A percentile compares a stretch with the other conserved stretches of the same genome.
Conservation (phyloP, 53 echinoderm and acorn worm species). For the Paracentrotus lividus region DNA sequence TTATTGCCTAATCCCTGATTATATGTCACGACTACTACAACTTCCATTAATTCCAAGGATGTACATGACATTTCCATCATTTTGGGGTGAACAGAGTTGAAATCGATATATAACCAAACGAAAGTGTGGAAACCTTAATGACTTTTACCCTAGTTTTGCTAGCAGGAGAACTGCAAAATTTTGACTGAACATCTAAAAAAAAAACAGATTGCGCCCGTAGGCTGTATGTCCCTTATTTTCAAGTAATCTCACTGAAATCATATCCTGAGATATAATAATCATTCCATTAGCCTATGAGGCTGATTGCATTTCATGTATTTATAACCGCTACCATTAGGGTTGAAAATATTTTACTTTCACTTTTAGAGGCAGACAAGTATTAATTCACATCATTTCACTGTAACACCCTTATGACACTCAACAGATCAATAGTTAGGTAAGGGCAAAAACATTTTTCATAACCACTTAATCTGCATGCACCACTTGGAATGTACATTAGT, state of each 20-base stretch:
- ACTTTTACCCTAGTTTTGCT: conserved; percentile 42
- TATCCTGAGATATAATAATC: not conserved
- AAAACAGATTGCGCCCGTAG: not conserved
- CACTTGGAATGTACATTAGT: not conserved
- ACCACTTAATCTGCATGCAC: not conserved
- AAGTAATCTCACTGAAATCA: not conserved
- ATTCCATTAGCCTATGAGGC: conserved; percentile 22
- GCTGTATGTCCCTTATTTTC: not conserved
- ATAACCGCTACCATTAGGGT: not conserved
- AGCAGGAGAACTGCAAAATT: not conserved
- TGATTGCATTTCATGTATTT: not conserved
- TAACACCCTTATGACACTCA: too few relatives aligned
- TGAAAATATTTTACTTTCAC: too few relatives aligned
- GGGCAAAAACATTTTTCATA: not conserved
- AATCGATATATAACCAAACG: not conserved
- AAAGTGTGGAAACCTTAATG: conserved; percentile 28
- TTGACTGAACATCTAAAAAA: not conserved
- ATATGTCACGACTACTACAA: conserved; percentile 27
- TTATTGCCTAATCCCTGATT: conserved; percentile 48
- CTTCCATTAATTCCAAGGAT: conserved; percentile 33
- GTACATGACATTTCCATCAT: conserved; percentile 28
- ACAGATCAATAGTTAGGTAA: too few relatives aligned
- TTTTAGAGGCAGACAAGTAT: too few relatives aligned
- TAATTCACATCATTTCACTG: too few relatives aligned
- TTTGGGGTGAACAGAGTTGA: not conserved